Evolutionary conservation across 1,140 invertebrate genomes (phyloP), one percentile per base, ranked within the genome.

Genomic region (Delia radicum): DNA sequence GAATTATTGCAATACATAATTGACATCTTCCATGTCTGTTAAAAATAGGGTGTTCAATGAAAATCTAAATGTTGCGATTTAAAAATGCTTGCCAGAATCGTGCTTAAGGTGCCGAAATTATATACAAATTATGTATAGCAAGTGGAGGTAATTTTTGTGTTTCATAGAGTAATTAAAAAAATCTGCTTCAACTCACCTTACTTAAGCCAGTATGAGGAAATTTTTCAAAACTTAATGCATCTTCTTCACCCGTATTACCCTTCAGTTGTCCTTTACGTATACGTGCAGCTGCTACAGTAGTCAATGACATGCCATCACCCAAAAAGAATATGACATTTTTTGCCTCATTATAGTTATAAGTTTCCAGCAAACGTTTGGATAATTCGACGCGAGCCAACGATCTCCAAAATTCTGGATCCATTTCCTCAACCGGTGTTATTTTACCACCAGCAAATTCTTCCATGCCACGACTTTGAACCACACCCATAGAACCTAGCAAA

Each of bases 301-400:
- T 86, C 12, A 94, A 82, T 1, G 92, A 92, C 89, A 95, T 91
- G 3, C 94, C 94, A 80, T 94, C 93, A 0, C 94, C 94, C 46
- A 95, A 81, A 78, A 94, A 93, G 75, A 95, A 82, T 13, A 95
- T 91, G 0, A 93, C 87, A 82, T 94, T 94, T 78, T 91, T 92
- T 5, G 93, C 93, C 63, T 76, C 2, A 1, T 37, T 75, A 74
- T 1, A 79, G 12, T 71, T 74, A 63, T 2, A 37, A 37, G 2
- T 24, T 71, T 1, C 77, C 73, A n/a, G n/a, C 74, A 82, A 7
- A 8, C 82, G 81, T n/a, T 74, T 73, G 10, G 18, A 13, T 7
- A 84, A 37, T 18, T 81, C 79, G 7, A 48, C 31, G 37, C 80
- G 77, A 3, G 79, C 82, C 18, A 77, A 77, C 3, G 77, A 31